Conservation (phyloP, 2,113 vertebrate species). For the Setophaga coronata region DNA sequence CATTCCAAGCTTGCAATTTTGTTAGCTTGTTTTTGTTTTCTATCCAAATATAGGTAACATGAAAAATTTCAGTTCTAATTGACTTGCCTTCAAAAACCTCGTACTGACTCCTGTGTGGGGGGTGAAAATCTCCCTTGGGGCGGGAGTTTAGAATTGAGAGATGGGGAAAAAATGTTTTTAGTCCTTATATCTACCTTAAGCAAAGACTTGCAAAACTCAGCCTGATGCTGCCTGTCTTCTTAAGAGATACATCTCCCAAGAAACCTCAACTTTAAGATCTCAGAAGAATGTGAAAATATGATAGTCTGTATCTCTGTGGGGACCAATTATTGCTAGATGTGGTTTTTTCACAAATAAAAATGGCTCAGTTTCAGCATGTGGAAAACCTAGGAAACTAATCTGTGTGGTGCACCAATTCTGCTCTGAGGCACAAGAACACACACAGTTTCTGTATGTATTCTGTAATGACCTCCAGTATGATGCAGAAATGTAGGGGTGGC, state of each 20-base stretch:
- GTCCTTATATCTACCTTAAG: background rate
- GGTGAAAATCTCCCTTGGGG: background rate
- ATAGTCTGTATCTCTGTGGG: constrained; percentile 27
- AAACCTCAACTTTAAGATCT: constrained; percentile 8
- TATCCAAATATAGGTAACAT: background rate
- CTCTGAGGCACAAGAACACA: constrained; percentile 3
- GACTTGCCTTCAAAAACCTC: background rate
- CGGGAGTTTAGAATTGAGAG: background rate
- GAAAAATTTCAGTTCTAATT: background rate
- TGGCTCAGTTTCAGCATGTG: background rate
- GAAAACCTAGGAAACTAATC: background rate
- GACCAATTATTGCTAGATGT: constrained; percentile 36
- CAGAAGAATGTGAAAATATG: constrained; percentile 14
- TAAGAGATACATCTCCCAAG: constrained; percentile 14
- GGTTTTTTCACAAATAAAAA: constrained; percentile 12
- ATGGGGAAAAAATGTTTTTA: background rate
- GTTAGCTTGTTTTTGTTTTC: background rate
- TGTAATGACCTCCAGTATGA: constrained; percentile 33
- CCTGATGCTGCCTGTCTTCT: constrained; percentile 3
- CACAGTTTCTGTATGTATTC: background rate
- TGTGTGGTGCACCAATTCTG: background rate
- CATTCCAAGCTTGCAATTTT: background rate
- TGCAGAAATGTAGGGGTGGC: constrained; percentile 32
- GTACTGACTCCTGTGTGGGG: background rate
- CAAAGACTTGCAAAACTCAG: constrained; percentile 17